A percentile compares a stretch with the other conserved stretches of the same genome.
phyloP scores from a whole-genome alignment of 35 echinoderm and acorn worm genomes.

The Ptychodera flava region DNA sequence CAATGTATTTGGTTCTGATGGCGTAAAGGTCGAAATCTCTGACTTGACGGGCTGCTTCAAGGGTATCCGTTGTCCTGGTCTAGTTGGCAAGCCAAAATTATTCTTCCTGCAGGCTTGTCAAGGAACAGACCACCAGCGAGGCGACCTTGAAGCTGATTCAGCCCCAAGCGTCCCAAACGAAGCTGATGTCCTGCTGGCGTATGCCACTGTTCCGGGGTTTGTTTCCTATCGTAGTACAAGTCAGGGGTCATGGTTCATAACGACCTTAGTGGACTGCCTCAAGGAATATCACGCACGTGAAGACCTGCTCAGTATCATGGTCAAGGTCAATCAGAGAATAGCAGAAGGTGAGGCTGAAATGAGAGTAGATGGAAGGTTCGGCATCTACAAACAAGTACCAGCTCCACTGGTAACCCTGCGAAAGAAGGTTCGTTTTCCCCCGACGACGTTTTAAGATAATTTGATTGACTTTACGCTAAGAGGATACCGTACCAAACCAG shows the following conservation, averaged over 20 bases:
- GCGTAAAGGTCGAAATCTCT: neutral
- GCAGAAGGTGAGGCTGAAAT: neutral
- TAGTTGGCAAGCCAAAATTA: constrained; percentile 37
- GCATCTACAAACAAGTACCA: constrained; percentile 22
- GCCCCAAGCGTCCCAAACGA: constrained; percentile 17
- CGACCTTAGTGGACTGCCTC: constrained; percentile 6
- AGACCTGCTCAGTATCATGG: constrained; percentile 9
- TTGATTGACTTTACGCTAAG: too few species aligned
- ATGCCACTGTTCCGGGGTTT: constrained; percentile 44
- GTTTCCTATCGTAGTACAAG: constrained; percentile 27
- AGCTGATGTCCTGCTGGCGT: constrained; percentile 40
- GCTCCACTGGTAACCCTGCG: constrained; percentile 29
- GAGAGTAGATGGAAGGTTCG: too few species aligned
- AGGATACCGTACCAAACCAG: too few species aligned
- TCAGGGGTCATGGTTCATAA: constrained; percentile 35
- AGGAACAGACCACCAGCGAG: neutral
- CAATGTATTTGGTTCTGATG: constrained; percentile 15
- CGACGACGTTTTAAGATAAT: too few species aligned
- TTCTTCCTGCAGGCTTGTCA: constrained; percentile 55
- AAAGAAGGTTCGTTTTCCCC: constrained; percentile 14
- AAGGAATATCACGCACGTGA: neutral
- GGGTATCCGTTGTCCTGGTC: neutral
- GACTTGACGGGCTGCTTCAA: constrained; percentile 2
- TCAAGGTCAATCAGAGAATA: constrained; percentile 7
- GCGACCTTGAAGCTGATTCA: neutral